Evolutionary conservation across 2,797 vertebrate genomes (phyloP).

Genomic region (Tangara arthus): DNA sequence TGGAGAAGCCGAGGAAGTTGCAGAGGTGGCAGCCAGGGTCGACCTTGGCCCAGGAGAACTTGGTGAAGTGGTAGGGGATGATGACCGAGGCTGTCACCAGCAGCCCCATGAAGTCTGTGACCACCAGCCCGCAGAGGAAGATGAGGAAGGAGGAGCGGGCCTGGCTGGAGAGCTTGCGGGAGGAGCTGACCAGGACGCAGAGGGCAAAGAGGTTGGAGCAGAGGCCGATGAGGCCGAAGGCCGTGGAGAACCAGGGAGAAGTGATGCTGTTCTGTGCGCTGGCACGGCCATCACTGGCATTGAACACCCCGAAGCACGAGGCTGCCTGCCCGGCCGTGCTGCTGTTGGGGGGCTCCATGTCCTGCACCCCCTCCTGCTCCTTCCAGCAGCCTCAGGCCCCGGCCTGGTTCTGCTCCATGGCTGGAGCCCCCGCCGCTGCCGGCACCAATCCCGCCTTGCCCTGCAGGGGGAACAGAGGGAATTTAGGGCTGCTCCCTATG

Average conservation of each 20-base stretch:
- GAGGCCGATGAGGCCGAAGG: constrained; percentile 83
- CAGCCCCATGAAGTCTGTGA: constrained; percentile 92
- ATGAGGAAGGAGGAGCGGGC: constrained; percentile 88
- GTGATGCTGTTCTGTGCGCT: constrained; percentile 25
- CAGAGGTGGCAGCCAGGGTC: constrained; percentile 90
- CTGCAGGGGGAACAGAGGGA: neutral
- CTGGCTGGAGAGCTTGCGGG: constrained; percentile 67
- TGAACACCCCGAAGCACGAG: constrained; percentile 60
- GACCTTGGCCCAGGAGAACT: constrained; percentile 80
- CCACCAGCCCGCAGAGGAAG: constrained; percentile 88
- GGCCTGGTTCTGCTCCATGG: neutral
- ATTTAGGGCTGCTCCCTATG: neutral
- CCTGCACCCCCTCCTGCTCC: neutral
- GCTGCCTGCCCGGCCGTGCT: rapidly evolving
- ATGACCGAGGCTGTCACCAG: constrained; percentile 86
- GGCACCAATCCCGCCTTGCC: rapidly evolving
- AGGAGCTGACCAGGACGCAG: constrained; percentile 82
- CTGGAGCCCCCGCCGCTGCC: rapidly evolving
- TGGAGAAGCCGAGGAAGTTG: constrained; percentile 90
- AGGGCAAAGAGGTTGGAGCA: constrained; percentile 91
- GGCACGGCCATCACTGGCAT: neutral
- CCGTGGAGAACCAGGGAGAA: constrained; percentile 80
- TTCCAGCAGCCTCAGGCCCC: neutral
- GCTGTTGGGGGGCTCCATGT: neutral
- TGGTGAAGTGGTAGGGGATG: constrained; percentile 79